Percentiles rank a stretch among this genome's conserved stretches.
phyloP scores from a whole-genome alignment of 1,140 invertebrate genomes.

The Pectinophora gossypiella region DNA sequence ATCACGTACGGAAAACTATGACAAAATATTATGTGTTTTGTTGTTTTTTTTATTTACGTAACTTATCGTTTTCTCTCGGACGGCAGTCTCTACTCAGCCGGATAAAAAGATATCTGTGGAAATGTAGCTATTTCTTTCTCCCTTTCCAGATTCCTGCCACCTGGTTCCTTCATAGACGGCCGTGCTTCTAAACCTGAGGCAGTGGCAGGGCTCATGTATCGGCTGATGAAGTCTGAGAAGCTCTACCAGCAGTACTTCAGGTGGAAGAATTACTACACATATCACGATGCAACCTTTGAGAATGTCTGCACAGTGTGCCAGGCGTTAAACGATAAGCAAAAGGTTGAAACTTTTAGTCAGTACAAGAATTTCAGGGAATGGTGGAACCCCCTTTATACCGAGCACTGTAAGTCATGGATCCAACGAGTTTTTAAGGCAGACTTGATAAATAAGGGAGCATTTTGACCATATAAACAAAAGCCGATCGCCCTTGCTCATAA shows the following conservation, averaged over 20 bases:
- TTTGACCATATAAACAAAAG: not conserved
- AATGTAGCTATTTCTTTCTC: not conserved
- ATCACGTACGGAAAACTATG: too few relatives aligned
- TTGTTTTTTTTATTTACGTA: too few relatives aligned
- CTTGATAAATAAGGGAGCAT: too few relatives aligned
- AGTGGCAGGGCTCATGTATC: slow-evolving; percentile 33
- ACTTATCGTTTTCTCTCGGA: too few relatives aligned
- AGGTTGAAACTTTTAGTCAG: slow-evolving; percentile 20
- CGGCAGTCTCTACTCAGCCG: too few relatives aligned
- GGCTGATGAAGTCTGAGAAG: slow-evolving; percentile 28
- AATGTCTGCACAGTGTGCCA: slow-evolving; percentile 46
- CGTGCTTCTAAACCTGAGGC: slow-evolving; percentile 13
- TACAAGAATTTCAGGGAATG: slow-evolving; percentile 46
- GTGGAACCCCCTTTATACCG: slow-evolving; percentile 40
- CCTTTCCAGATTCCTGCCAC: slow-evolving; percentile 50
- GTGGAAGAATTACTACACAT: slow-evolving; percentile 46
- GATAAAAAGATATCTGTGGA: not conserved
- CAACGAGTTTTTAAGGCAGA: too few relatives aligned
- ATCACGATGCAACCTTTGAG: slow-evolving; percentile 27
- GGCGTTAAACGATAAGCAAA: slow-evolving; percentile 35
- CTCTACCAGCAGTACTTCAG: slow-evolving; percentile 41
- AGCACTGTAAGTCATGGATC: not conserved
- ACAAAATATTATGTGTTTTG: too few relatives aligned
- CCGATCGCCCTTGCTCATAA: too few relatives aligned
- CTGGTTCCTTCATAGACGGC: slow-evolving; percentile 51